These are phyloP conservation scores for Aethes cnicana DNA, from an alignment of 2,888 invertebrate species.

Conservation along the genomic window DNA sequence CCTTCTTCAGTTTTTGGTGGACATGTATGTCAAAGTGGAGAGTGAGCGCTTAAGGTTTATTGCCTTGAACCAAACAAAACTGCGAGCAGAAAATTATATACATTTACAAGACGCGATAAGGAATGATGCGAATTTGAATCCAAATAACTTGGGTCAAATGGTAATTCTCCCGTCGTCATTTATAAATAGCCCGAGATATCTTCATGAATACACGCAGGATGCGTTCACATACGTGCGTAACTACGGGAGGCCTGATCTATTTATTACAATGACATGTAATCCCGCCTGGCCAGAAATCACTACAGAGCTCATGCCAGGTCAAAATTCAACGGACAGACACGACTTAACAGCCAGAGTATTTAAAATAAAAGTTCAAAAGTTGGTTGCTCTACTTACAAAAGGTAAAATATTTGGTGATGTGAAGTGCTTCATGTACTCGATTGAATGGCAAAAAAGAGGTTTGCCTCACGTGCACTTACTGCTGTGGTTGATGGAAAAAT, in stretches of 20 bases:
- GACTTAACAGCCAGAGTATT: constrained; percentile 42
- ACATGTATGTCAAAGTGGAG: no score
- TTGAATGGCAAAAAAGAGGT: constrained; percentile 21
- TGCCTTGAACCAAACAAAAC: no score
- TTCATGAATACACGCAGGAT: constrained; percentile 43
- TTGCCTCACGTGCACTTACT: constrained; percentile 7
- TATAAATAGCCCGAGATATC: no score
- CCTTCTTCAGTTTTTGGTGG: constrained; percentile 14
- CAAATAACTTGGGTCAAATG: no score
- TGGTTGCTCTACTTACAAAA: constrained; percentile 37
- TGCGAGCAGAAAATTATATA: no score
- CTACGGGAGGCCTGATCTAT: constrained; percentile 38
- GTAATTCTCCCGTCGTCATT: no score
- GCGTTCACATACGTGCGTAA: constrained; percentile 42
- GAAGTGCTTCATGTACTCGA: constrained; percentile 34
- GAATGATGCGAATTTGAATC: no score
- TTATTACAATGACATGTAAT: no score
- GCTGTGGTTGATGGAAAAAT: constrained; percentile 13
- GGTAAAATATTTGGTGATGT: constrained; percentile 37
- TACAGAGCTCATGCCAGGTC: constrained; percentile 34
- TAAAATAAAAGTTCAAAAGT: constrained; percentile 39
- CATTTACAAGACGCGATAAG: no score
- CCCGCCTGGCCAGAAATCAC: constrained; percentile 42
- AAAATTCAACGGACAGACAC: constrained; percentile 41
- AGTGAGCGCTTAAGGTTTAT: no score